Conservation (phyloP, 2,888 invertebrate genomes). For the Philonicus albiceps region DNA sequence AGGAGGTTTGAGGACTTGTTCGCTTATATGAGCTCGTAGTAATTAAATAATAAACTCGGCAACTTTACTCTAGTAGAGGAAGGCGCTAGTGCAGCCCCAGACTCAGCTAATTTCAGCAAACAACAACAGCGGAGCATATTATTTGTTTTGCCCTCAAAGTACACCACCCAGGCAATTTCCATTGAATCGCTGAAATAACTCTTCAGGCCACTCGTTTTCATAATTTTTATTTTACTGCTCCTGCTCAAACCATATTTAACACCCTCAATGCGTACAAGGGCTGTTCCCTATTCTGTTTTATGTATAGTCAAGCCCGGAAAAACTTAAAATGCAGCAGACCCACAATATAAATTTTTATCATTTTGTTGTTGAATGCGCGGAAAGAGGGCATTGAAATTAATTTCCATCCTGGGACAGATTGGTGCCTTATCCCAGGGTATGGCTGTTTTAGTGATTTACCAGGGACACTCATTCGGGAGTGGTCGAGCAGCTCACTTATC, state of each 20-base stretch:
- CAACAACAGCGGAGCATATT: not conserved
- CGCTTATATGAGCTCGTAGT: not conserved
- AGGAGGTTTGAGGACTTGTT: not conserved
- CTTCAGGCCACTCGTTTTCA: not conserved
- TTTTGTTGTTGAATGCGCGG: not conserved
- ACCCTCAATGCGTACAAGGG: not conserved
- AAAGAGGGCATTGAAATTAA: not conserved
- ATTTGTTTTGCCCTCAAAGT: not conserved
- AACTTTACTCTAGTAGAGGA: not conserved
- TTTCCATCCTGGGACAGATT: not conserved
- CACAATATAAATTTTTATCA: not conserved
- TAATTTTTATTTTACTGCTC: not conserved
- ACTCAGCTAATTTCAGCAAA: not conserved
- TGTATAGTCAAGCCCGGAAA: not conserved
- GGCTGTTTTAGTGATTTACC: not conserved
- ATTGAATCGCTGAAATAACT: not conserved
- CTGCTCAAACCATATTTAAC: not conserved
- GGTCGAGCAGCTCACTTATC: not conserved
- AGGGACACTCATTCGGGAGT: not conserved
- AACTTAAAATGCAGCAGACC: not conserved
- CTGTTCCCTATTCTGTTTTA: not conserved
- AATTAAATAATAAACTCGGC: not conserved
- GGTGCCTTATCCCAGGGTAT: not conserved
- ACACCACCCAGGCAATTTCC: not conserved
- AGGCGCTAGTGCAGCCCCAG: not conserved